These are phyloP conservation scores for Pyralis farinalis DNA, from an alignment of 2,888 invertebrate species.

Conservation along the genomic window DNA sequence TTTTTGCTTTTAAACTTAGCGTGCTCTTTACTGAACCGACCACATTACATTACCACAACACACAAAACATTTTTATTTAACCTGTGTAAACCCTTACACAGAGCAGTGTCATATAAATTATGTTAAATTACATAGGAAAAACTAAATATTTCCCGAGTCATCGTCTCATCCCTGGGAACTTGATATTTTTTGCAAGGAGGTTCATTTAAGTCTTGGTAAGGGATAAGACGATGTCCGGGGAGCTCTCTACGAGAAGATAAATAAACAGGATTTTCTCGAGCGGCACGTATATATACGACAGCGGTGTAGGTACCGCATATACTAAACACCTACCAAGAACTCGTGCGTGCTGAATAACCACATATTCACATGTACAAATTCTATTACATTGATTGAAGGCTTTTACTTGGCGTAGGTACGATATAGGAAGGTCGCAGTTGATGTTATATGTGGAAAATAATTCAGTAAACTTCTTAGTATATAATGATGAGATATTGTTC, in stretches of 20 bases:
- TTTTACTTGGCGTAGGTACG: neutral
- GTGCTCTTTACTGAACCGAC: too few species aligned
- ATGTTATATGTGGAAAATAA: too few species aligned
- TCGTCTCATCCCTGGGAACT: neutral
- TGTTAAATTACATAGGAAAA: too few species aligned
- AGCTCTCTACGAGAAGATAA: constrained; percentile 1
- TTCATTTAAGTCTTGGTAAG: constrained; percentile 5
- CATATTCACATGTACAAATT: neutral
- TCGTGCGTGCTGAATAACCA: neutral
- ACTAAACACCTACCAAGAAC: neutral
- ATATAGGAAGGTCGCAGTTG: too few species aligned
- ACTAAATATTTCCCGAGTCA: neutral
- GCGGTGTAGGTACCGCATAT: neutral
- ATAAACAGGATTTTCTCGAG: neutral
- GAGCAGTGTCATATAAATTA: too few species aligned
- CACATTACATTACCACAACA: too few species aligned
- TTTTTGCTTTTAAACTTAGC: too few species aligned
- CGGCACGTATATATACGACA: neutral
- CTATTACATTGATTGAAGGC: neutral
- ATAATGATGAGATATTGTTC: too few species aligned
- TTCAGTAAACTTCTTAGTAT: too few species aligned
- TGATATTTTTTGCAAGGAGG: constrained; percentile 4
- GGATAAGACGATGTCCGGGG: constrained; percentile 4
- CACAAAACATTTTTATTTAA: too few species aligned
- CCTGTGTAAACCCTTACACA: too few species aligned